Percentiles rank a stretch among this genome's conserved stretches.
phyloP scores from a whole-genome alignment of 2,888 invertebrate genomes.

The Halictus ligatus region DNA sequence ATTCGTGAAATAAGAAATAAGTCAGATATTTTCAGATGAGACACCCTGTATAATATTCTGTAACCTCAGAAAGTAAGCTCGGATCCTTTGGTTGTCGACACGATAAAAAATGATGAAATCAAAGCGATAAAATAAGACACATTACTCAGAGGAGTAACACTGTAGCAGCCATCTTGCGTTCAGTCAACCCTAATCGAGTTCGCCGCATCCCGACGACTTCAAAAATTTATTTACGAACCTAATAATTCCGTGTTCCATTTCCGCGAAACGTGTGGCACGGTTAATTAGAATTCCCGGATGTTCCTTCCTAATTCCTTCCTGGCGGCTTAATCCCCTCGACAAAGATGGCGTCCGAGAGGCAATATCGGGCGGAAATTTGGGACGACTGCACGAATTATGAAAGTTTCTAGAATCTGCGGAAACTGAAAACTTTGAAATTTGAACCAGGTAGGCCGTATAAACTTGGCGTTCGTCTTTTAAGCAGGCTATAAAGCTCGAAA shows the following conservation, averaged over 20 bases:
- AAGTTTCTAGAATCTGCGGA: not conserved
- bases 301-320: not conserved
- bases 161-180: too few species aligned
- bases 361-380: not conserved
- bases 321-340: not conserved
- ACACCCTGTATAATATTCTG: not conserved
- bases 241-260: not conserved
- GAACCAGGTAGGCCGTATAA: not conserved
- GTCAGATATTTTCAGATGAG: not conserved
- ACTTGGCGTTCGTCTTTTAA: not conserved
- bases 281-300: not conserved
- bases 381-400: not conserved
- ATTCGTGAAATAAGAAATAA: not conserved
- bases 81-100: not conserved
- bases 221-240: not conserved
- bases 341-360: not conserved
- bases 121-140: too few species aligned
- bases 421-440: not conserved
- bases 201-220: not conserved
- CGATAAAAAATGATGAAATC: too few species aligned
- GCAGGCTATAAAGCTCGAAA: not conserved
- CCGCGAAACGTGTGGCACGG: not conserved
- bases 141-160: too few species aligned
- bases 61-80: not conserved
- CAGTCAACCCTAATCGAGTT: not conserved